These are phyloP conservation scores for Diacarnus erythraeanus DNA, from an alignment of 37 sponge, comb jelly and placozoan genomes.

Conservation along the genomic window DNA sequence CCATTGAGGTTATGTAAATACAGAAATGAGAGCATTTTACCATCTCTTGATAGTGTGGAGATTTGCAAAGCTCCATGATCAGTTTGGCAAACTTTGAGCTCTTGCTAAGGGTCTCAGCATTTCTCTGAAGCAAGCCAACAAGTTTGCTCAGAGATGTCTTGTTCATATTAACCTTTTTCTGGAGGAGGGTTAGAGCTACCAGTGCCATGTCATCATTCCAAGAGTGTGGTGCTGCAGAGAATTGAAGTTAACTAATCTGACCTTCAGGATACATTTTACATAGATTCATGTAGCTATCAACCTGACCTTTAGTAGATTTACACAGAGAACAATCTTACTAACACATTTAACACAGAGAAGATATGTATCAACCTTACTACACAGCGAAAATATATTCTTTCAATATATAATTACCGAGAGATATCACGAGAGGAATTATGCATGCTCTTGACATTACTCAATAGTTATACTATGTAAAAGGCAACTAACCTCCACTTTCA, in stretches of 20 bases:
- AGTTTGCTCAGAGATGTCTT: background rate
- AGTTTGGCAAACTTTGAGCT: slow-evolving; percentile 29
- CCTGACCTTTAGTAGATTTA: no score
- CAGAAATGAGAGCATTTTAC: background rate
- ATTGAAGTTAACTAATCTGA: no score
- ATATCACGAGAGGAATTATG: no score
- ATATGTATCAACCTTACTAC: background rate
- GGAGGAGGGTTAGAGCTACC: slow-evolving; percentile 1
- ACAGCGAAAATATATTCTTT: background rate
- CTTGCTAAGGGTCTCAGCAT: background rate
- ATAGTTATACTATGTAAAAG: background rate
- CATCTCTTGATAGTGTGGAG: background rate
- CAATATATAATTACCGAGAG: no score
- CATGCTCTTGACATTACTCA: no score
- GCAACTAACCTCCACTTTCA: background rate
- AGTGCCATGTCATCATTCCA: background rate
- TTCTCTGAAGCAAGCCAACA: slow-evolving; percentile 2
- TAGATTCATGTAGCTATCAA: no score
- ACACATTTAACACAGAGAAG: no score
- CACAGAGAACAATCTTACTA: no score
- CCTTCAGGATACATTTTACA: no score
- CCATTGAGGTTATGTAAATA: no score
- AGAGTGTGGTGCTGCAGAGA: background rate
- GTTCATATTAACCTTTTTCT: background rate
- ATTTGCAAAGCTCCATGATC: slow-evolving; percentile 16